Conservation (phyloP, 2,888 invertebrate species). For the Conomelus anceps region DNA sequence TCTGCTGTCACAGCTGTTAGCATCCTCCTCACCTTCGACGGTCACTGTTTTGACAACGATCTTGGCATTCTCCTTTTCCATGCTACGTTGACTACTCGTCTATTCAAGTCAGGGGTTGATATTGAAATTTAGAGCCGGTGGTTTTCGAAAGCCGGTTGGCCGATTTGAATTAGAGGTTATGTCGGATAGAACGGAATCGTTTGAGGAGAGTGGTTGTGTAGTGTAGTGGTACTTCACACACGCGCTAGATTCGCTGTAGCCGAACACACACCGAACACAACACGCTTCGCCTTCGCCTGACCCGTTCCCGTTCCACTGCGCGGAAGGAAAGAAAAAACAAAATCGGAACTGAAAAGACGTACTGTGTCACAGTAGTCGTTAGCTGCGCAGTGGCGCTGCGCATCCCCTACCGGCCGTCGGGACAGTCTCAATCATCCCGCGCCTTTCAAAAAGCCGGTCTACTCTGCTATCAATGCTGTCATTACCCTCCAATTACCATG, state of each 20-base stretch:
- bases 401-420: background rate
- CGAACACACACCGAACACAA: background rate
- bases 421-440: background rate
- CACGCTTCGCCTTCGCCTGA: background rate
- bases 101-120: background rate
- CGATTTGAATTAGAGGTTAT: background rate
- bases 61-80: background rate
- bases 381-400: background rate
- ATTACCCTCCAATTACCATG: too few species aligned
- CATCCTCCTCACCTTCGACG: background rate
- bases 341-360: background rate
- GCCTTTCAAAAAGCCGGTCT: background rate
- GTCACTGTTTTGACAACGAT: background rate
- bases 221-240: background rate
- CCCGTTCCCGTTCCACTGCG: background rate
- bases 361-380: background rate
- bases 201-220: background rate
- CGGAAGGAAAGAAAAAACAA: background rate
- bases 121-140: background rate
- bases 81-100: background rate
- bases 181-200: background rate
- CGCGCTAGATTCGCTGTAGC: background rate
- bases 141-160: background rate
- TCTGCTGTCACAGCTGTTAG: background rate
- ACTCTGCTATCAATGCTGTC: background rate